phyloP scores from a whole-genome alignment of 2,888 invertebrate species.

The Andrena haemorrhoa region DNA sequence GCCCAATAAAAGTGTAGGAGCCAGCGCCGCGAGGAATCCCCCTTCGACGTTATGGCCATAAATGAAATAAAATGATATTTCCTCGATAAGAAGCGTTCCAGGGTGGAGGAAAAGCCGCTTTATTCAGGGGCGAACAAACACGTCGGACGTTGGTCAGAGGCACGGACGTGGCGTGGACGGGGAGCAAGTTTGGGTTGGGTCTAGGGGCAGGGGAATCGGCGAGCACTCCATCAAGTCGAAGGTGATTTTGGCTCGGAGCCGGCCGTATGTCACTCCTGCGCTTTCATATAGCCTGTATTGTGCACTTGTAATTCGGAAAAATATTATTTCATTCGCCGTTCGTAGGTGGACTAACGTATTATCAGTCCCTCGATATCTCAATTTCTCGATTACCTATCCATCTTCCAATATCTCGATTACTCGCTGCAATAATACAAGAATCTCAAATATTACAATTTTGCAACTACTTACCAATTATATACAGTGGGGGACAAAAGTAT shows the following conservation, averaged over 20 bases:
- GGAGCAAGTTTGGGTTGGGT: constrained; percentile 41
- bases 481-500: no score
- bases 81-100: constrained; percentile 75
- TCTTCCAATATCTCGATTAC: no score
- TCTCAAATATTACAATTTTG: no score
- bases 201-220: constrained; percentile 74
- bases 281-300: constrained; percentile 72
- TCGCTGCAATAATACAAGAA: no score
- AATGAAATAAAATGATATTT: constrained; percentile 85
- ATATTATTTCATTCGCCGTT: constrained; percentile 50
- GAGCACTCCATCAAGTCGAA: constrained; percentile 81
- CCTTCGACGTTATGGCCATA: constrained; percentile 79
- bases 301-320: constrained; percentile 38
- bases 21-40: constrained; percentile 53
- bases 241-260: constrained; percentile 81
- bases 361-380: no score
- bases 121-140: constrained; percentile 81
- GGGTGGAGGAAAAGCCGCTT: constrained; percentile 77
- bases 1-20: constrained; percentile 63
- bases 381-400: no score
- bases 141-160: constrained; percentile 67
- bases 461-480: no score
- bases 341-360: background rate
- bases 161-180: constrained; percentile 50
- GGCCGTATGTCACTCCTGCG: constrained; percentile 81